Percentiles rank a stretch among this genome's conserved stretches.
phyloP scores from a whole-genome alignment of 2,797 vertebrate genomes.

The Cyclura pinguis region DNA sequence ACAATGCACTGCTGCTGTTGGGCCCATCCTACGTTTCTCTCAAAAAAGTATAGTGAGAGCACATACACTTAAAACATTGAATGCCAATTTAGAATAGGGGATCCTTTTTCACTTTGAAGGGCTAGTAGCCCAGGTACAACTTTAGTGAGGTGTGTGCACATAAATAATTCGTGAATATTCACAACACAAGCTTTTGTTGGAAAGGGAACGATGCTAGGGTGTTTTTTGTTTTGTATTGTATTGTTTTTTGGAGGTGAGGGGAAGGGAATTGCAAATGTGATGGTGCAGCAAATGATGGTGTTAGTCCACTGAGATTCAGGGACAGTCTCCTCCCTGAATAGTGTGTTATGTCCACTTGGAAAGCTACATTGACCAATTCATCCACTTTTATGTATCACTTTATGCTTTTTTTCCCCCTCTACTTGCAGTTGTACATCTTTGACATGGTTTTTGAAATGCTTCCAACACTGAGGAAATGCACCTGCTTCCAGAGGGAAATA shows the following conservation, averaged over 20 bases:
- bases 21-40: too few relatives aligned
- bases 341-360: background rate
- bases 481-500: constrained; percentile 5
- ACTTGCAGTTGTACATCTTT: background rate
- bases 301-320: background rate
- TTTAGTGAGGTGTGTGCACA: background rate
- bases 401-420: background rate
- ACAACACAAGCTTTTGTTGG: background rate
- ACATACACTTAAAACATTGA: background rate
- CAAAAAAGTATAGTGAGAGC: too few relatives aligned
- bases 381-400: background rate
- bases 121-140: background rate
- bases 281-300: too few relatives aligned
- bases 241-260: too few relatives aligned
- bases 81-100: background rate
- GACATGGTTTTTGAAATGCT: constrained; percentile 2
- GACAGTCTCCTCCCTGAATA: background rate
- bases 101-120: background rate
- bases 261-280: background rate
- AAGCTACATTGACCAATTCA: background rate
- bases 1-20: background rate
- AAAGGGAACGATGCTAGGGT: too few relatives aligned
- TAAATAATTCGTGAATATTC: background rate
- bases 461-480: background rate
- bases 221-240: background rate